Evolutionary conservation across 1,140 invertebrate genomes (phyloP).

Genomic region (Monomorium pharaonis): DNA sequence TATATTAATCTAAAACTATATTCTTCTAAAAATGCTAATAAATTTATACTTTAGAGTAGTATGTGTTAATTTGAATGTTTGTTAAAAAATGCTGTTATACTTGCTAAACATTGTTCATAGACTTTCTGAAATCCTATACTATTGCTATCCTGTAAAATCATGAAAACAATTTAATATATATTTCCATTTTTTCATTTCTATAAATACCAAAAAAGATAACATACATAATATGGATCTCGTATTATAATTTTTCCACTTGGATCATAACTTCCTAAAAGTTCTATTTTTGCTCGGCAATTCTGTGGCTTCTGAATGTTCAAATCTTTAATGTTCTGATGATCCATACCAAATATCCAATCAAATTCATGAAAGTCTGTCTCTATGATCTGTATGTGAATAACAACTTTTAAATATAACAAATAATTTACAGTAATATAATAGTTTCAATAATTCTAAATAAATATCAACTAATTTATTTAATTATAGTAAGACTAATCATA

Average conservation of each 20-base stretch:
- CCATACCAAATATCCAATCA: slow-evolving; percentile 97
- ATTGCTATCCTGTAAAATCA: slow-evolving; percentile 85
- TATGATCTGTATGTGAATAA: slow-evolving; percentile 86
- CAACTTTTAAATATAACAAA: background rate
- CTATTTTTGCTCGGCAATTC: slow-evolving; percentile 88
- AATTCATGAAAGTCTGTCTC: slow-evolving; percentile 91
- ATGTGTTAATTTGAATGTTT: slow-evolving; percentile 43
- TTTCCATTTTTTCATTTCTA: background rate
- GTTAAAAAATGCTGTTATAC: slow-evolving; percentile 87
- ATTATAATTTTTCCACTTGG: slow-evolving; percentile 91
- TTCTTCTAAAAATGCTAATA: background rate
- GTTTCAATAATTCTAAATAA: background rate
- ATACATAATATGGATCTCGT: slow-evolving; percentile 95
- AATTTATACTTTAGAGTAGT: background rate
- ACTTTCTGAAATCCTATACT: slow-evolving; percentile 89
- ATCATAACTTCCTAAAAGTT: slow-evolving; percentile 93
- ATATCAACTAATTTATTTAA: background rate
- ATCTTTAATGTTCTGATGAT: slow-evolving; percentile 92
- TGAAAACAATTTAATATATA: slow-evolving; percentile 27
- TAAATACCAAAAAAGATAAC: slow-evolving; percentile 66
- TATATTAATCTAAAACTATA: background rate
- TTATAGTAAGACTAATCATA: background rate
- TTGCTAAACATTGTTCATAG: slow-evolving; percentile 89
- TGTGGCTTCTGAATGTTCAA: slow-evolving; percentile 88
- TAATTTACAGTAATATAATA: background rate